These are phyloP conservation scores for Sinocyclocheilus rhinocerous DNA, from an alignment of 2,113 vertebrate genomes.

Conservation along the genomic window DNA sequence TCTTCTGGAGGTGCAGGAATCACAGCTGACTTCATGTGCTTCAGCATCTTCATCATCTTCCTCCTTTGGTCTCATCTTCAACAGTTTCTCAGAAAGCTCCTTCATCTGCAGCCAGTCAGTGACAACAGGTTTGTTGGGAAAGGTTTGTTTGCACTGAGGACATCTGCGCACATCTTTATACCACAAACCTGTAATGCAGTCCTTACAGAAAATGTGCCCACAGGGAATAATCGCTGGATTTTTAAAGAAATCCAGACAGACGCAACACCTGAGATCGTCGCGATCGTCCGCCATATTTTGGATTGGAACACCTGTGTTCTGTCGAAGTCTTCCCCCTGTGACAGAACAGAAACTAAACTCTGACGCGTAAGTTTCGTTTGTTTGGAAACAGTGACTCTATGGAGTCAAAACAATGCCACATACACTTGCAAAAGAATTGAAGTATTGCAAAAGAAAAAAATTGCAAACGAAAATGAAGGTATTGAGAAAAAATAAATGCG, in stretches of 20 bases:
- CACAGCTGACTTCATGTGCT: conserved; percentile 8
- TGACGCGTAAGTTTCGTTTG: background rate
- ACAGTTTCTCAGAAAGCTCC: conserved; percentile 1
- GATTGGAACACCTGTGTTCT: background rate
- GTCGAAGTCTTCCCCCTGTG: no score
- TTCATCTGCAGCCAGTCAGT: background rate
- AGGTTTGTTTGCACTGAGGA: background rate
- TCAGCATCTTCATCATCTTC: background rate
- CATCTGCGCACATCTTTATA: background rate
- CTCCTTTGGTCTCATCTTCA: background rate
- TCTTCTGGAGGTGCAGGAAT: background rate
- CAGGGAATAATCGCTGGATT: background rate
- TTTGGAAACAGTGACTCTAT: background rate
- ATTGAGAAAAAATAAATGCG: no score
- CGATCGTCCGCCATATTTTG: background rate
- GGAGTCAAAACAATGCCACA: no score
- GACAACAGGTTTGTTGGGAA: background rate
- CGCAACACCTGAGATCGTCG: background rate
- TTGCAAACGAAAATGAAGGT: no score
- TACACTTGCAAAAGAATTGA: no score
- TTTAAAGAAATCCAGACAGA: background rate
- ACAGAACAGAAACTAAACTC: background rate
- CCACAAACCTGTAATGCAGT: conserved; percentile 9
- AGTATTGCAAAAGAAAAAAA: no score
- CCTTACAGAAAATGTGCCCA: background rate